These are phyloP conservation scores for Brachyhypopomus gauderio DNA, from an alignment of 2,113 vertebrate genomes.

Conservation along the genomic window DNA sequence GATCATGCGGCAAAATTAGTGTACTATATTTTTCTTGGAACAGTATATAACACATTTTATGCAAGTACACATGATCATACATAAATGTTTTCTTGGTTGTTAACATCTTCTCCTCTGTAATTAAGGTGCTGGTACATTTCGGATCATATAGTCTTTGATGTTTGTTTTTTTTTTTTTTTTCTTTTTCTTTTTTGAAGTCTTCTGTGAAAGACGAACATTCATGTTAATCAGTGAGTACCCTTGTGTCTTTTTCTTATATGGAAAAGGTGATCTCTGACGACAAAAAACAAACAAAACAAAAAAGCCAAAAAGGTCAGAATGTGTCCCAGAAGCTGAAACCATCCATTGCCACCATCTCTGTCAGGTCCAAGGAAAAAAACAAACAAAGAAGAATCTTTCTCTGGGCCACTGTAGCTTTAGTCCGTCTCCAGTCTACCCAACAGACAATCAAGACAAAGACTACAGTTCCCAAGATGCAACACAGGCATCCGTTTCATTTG, in stretches of 20 bases:
- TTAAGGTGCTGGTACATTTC: slow-evolving; percentile 79
- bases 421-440: slow-evolving; percentile 38
- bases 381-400: slow-evolving; percentile 32
- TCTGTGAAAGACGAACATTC: slow-evolving; percentile 71
- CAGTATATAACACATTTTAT: slow-evolving; percentile 76
- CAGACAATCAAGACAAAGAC: slow-evolving; percentile 40
- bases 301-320: slow-evolving; percentile 36
- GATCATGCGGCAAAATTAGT: slow-evolving; percentile 74
- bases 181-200: slow-evolving; percentile 56
- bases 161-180: slow-evolving; percentile 54
- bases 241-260: slow-evolving; percentile 53
- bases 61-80: slow-evolving; percentile 73
- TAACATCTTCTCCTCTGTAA: slow-evolving; percentile 64
- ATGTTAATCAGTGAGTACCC: slow-evolving; percentile 67
- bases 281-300: slow-evolving; percentile 1
- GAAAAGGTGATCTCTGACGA: slow-evolving; percentile 11
- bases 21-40: slow-evolving; percentile 74
- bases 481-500: slow-evolving; percentile 46
- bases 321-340: slow-evolving; percentile 22
- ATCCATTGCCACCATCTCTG: background rate
- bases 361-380: slow-evolving; percentile 15
- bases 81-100: slow-evolving; percentile 60
- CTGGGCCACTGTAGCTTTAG: slow-evolving; percentile 22
- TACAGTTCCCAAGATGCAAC: slow-evolving; percentile 36
- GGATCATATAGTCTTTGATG: slow-evolving; percentile 63